These are phyloP conservation scores for Agapornis canus DNA, from an alignment of 2,797 vertebrate genomes.

Conservation along the genomic window DNA sequence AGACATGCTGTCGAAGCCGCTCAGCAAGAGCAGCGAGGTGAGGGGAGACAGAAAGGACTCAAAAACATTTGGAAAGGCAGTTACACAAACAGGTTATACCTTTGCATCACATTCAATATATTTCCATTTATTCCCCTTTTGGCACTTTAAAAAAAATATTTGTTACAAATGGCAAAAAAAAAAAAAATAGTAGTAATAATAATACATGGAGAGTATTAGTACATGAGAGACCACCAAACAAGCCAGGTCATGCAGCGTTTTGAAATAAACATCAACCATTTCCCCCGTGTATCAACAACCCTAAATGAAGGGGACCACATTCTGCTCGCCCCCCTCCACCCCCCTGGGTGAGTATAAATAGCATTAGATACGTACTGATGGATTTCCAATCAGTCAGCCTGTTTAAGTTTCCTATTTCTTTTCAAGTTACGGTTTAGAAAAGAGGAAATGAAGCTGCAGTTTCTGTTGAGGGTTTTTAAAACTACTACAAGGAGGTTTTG, in stretches of 20 bases:
- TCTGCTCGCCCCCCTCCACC: not conserved
- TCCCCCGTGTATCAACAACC: not conserved
- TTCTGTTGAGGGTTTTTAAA: slow-evolving; percentile 42
- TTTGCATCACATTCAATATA: slow-evolving; percentile 57
- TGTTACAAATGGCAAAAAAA: slow-evolving; percentile 44
- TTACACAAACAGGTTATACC: slow-evolving; percentile 66
- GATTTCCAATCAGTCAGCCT: slow-evolving; percentile 42
- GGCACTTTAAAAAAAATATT: slow-evolving; percentile 3
- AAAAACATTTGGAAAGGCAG: slow-evolving; percentile 63
- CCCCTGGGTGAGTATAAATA: not conserved
- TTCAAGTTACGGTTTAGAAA: slow-evolving; percentile 49
- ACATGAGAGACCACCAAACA: slow-evolving; percentile 45
- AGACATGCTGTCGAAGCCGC: slow-evolving; percentile 31
- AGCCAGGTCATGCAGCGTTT: slow-evolving; percentile 50
- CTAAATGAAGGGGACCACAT: not conserved
- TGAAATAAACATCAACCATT: slow-evolving; percentile 26
- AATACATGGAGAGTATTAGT: slow-evolving; percentile 53
- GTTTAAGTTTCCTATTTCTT: slow-evolving; percentile 63
- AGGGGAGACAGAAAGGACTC: slow-evolving; percentile 65
- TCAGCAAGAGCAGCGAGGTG: slow-evolving; percentile 61
- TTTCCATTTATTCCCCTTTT: slow-evolving; percentile 56
- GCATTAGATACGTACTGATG: slow-evolving; percentile 1
- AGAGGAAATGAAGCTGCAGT: slow-evolving; percentile 54
- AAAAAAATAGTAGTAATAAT: not conserved
- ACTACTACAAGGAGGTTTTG: slow-evolving; percentile 57